Evolutionary conservation across 2,888 invertebrate genomes (phyloP), one percentile per base, ranked within the genome.

Genomic region (Drosophila melanocephala): DNA sequence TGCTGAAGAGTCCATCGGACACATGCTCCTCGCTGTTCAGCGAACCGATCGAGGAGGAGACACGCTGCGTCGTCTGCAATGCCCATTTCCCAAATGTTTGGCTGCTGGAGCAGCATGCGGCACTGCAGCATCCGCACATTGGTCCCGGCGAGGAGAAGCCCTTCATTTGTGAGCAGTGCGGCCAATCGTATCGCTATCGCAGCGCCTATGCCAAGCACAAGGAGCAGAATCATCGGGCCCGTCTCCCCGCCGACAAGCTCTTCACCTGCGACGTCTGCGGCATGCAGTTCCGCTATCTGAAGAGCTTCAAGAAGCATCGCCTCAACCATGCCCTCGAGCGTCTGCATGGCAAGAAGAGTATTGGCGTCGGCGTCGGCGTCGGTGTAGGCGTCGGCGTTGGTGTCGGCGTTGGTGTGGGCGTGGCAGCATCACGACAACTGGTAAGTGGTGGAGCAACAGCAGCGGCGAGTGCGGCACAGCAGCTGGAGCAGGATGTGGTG

Each of bases 221-320:
- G 62, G 97, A 97, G 92, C 97, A 97, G 92, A 97, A 98, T 92
- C 97, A 98, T 92, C 95, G 97, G 28, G 97, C 97, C 4, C 95
- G 97, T 26, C 94, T 97, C 53, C 97, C 97, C 3, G 97, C 97
- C 33, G 97, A 97, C 93, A 97, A 97, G 93, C 95, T 97, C 26
- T 98, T 97, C 94, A 97, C 97, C 28, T 98, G 97, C 92, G 97
- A 97, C 91, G 97, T 97, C 4, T 98, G 97, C 93, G 97, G 97
- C 72, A 97, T 97, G 97, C 97, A 97, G 93, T 98, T 97, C 65
- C 95, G 97, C 79, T 97, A 97, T 93, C 95, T 97, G 58, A 97
- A 97, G 91, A 97, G 97, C 0, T 97, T 98, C 93, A 97, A 97
- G 93, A 97, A 98, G 93, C 97, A 97, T 92, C 95, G 97, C 32